A percentile compares a stretch with the other conserved stretches of the same genome.
These are phyloP conservation scores for Drosophila murphyi DNA, from an alignment of 1,140 invertebrate species.

Conservation along the genomic window DNA sequence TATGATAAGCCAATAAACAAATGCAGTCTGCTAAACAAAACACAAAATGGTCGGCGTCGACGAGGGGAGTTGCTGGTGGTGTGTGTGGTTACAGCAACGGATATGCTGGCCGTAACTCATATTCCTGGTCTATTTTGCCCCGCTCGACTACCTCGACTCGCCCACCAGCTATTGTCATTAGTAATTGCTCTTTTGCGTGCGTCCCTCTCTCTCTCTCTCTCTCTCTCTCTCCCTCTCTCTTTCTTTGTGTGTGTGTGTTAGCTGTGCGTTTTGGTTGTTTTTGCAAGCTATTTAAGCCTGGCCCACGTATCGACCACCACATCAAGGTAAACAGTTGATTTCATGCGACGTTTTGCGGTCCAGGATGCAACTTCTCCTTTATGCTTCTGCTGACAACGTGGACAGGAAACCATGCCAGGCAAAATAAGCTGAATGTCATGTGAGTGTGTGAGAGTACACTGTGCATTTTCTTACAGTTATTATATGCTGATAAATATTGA, in stretches of 20 bases:
- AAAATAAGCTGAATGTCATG: background rate
- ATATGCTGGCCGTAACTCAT: constrained; percentile 55
- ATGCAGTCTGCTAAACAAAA: constrained; percentile 9
- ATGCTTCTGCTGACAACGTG: constrained; percentile 25
- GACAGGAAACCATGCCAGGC: constrained; percentile 2
- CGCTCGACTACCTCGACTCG: background rate
- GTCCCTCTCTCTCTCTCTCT: constrained; percentile 1
- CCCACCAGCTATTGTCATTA: constrained; percentile 59
- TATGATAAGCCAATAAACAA: constrained; percentile 69
- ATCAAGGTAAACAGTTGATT: constrained; percentile 79
- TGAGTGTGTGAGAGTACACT: constrained; percentile 2
- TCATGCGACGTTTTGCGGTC: constrained; percentile 57
- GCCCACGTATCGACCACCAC: constrained; percentile 44
- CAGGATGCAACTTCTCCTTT: constrained; percentile 15
- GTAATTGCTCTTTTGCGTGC: constrained; percentile 75
- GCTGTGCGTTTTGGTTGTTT: constrained; percentile 57
- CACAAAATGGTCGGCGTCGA: background rate
- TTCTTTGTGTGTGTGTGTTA: constrained; percentile 44
- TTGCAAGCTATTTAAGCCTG: constrained; percentile 69
- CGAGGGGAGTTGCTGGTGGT: background rate
- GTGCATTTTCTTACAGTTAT: too few relatives aligned
- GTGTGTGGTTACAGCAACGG: constrained; percentile 31
- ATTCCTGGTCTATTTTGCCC: background rate
- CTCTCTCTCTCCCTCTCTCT: constrained; percentile 18
- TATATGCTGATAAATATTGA: too few relatives aligned